These are phyloP conservation scores for Chrysogorgia sp. DNA, from an alignment of 92 coral and sea anemone species.

Conservation along the genomic window DNA sequence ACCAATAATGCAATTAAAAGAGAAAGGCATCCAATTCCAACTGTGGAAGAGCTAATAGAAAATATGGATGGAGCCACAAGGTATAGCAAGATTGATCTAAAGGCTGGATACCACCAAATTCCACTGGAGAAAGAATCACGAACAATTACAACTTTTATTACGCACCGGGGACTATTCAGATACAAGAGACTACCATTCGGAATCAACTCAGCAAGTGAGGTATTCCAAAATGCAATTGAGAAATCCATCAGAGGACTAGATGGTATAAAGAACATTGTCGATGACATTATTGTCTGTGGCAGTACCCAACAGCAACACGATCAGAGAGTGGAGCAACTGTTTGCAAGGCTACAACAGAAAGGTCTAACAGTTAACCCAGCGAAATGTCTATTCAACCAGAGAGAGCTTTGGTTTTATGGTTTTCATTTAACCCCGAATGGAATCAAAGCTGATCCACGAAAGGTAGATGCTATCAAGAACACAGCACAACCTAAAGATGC, in stretches of 20 bases:
- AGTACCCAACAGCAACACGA: constrained; percentile 17
- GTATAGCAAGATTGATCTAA: constrained; percentile 40
- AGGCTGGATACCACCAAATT: constrained; percentile 54
- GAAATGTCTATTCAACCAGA: constrained; percentile 39
- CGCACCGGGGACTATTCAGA: constrained; percentile 14
- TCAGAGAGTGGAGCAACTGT: constrained; percentile 26
- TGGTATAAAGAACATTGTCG: constrained; percentile 27
- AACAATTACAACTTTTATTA: constrained; percentile 26
- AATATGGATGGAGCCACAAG: constrained; percentile 26
- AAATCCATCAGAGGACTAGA: constrained; percentile 15
- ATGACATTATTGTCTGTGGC: constrained; percentile 44
- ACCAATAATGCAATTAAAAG: constrained; percentile 34
- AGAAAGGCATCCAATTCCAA: constrained; percentile 44
- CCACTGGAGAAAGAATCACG: constrained; percentile 26
- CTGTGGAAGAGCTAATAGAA: constrained; percentile 41
- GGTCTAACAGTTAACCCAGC: constrained; percentile 33
- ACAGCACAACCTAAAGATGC: constrained; percentile 10
- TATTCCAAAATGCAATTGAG: constrained; percentile 33
- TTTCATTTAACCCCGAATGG: constrained; percentile 6
- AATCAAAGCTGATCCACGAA: constrained; percentile 30
- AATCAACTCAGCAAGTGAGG: constrained; percentile 34
- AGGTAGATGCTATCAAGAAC: not conserved
- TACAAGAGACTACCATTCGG: constrained; percentile 27
- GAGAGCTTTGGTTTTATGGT: constrained; percentile 41
- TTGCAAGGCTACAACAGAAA: constrained; percentile 33